These are phyloP conservation scores for Tachina lurida DNA, from an alignment of 2,888 invertebrate genomes.

Conservation along the genomic window DNA sequence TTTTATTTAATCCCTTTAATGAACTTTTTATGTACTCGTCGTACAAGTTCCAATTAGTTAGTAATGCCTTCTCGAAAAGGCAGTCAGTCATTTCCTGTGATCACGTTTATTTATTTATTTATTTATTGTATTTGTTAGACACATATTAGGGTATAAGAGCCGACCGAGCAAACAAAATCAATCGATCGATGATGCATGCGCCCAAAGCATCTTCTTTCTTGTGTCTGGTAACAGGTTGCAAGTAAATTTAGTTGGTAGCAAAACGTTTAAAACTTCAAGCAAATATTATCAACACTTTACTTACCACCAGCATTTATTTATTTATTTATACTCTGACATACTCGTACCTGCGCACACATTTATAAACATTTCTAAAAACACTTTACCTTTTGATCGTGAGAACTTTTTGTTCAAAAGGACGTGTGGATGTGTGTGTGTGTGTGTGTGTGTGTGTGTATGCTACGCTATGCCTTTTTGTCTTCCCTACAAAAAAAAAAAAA, in stretches of 20 bases:
- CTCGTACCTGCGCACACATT: conserved; percentile 1
- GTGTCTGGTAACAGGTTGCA: conserved; percentile 56
- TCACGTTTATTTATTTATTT: too few relatives aligned
- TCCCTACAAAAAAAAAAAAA: conserved; percentile 2
- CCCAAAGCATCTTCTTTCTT: conserved; percentile 68
- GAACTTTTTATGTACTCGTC: too few relatives aligned
- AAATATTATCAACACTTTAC: conserved; percentile 1
- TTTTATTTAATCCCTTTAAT: too few relatives aligned
- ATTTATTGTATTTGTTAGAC: too few relatives aligned
- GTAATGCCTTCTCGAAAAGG: too few relatives aligned
- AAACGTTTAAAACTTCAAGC: conserved; percentile 4
- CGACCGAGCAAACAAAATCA: neutral
- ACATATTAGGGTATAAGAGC: too few relatives aligned
- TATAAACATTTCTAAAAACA: conserved; percentile 30
- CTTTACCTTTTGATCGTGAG: conserved; percentile 64
- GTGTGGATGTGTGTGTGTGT: neutral
- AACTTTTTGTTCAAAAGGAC: conserved; percentile 51
- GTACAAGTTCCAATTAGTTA: too few relatives aligned
- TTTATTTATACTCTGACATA: neutral
- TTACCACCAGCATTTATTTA: neutral
- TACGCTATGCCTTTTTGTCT: neutral
- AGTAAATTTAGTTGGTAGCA: conserved; percentile 44
- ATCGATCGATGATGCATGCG: conserved; percentile 21
- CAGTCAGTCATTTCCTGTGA: too few relatives aligned
- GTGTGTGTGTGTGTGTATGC: too few relatives aligned